Conservation (phyloP, 2,888 invertebrate species). For the Thymelicus acteon region DNA sequence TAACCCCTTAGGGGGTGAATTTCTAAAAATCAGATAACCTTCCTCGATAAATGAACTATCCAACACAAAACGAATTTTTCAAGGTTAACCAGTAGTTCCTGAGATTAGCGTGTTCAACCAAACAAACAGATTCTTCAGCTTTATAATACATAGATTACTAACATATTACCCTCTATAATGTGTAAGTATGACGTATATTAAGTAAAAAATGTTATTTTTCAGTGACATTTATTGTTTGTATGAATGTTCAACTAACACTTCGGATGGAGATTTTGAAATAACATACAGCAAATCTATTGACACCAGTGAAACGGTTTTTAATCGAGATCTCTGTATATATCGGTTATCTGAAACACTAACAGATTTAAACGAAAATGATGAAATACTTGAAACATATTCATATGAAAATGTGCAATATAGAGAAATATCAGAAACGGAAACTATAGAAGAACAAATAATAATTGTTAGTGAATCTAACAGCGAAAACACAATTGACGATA, state of each 20-base stretch:
- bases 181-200: background rate
- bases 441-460: slow-evolving; percentile 41
- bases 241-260: slow-evolving; percentile 9
- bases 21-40: too few relatives aligned
- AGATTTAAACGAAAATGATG: background rate
- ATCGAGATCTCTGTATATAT: background rate
- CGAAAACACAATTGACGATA: slow-evolving; percentile 45
- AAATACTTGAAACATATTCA: background rate
- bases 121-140: too few relatives aligned
- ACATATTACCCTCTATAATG: too few relatives aligned
- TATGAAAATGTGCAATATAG: background rate
- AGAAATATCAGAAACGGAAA: background rate
- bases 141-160: too few relatives aligned
- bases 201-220: background rate
- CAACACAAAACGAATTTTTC: too few relatives aligned
- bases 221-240: slow-evolving; percentile 18
- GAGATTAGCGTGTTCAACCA: too few relatives aligned
- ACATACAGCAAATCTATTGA: background rate
- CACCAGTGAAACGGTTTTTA: background rate
- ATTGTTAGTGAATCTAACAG: slow-evolving; percentile 48
- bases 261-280: slow-evolving; percentile 8
- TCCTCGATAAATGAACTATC: too few relatives aligned
- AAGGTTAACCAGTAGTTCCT: too few relatives aligned
- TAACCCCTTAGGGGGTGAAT: too few relatives aligned
- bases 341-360: background rate